phyloP scores from a whole-genome alignment of 2,888 invertebrate species.

The Gortyna flavago region DNA sequence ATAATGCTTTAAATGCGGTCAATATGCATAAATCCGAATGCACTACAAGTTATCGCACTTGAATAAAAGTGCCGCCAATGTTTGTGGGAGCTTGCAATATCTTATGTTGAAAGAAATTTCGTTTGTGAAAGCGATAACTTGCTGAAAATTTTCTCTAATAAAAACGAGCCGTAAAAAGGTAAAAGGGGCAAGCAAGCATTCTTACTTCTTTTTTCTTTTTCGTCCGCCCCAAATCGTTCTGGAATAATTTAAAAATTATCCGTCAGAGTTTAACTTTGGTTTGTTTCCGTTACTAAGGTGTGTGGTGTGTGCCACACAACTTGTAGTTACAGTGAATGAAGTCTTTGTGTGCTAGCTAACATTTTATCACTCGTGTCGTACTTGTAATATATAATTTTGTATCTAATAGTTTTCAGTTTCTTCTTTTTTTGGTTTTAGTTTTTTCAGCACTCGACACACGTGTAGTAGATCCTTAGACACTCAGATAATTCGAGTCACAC shows the following conservation, averaged over 20 bases:
- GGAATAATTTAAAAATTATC: slow-evolving; percentile 91
- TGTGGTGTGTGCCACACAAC: slow-evolving; percentile 68
- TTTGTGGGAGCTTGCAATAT: slow-evolving; percentile 73
- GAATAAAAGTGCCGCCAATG: slow-evolving; percentile 80
- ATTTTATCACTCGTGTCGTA: slow-evolving; percentile 64
- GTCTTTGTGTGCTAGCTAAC: slow-evolving; percentile 65
- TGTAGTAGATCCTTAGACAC: slow-evolving; percentile 26
- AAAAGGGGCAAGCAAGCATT: slow-evolving; percentile 92
- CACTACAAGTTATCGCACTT: slow-evolving; percentile 88
- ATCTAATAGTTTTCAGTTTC: slow-evolving; percentile 45
- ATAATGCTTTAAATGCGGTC: slow-evolving; percentile 84
- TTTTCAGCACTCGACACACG: slow-evolving; percentile 52
- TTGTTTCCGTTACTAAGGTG: slow-evolving; percentile 59
- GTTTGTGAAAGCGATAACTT: slow-evolving; percentile 88
- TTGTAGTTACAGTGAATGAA: slow-evolving; percentile 67
- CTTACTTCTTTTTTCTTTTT: slow-evolving; percentile 99
- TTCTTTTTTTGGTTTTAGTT: slow-evolving; percentile 27
- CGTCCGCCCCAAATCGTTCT: slow-evolving; percentile 98
- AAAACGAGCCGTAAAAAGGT: slow-evolving; percentile 89
- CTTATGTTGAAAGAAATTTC: slow-evolving; percentile 78
- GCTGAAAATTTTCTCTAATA: slow-evolving; percentile 85
- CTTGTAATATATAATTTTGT: slow-evolving; percentile 37
- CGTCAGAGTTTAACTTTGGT: slow-evolving; percentile 78
- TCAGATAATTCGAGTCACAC: slow-evolving; percentile 55
- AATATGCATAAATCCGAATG: slow-evolving; percentile 85